Evolutionary conservation across 2,797 vertebrate species (phyloP), one percentile per base, ranked within the genome.

Genomic region (Stomatorhinus walkeri): DNA sequence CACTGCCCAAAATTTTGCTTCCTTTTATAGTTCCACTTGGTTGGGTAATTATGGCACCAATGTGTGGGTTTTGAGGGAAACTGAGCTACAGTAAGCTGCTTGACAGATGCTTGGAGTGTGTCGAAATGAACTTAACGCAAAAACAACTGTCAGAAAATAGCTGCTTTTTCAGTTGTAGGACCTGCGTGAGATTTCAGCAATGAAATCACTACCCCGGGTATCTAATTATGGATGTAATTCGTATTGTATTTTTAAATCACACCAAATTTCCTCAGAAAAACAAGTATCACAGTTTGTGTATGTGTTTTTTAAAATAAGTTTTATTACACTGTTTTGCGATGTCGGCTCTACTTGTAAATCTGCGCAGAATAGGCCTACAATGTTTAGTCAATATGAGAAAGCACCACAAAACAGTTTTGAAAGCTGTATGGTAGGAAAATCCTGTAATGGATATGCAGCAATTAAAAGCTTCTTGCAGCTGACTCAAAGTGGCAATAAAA

Each of bases 401-500:
- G 16, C 14, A 14, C 52, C 49, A 10, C 49, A 8, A 51, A 36
- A 89, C 72, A 46, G 4, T 79, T 56, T 59, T 49, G 49, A 36
- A 52, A 16, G 36, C 36, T 72, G 22, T n/a, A 56, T 49, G 28
- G 16, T 64, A 46, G 72, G 46, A 85, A 85, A 48, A 22, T 51
- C 9, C 19, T 89, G 83, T 68, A 89, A 89, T 89, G 54, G 81
- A 46, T 48, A 48, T 22, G 14, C 28, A 54, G 49, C 84, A 89
- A 76, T 89, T 86, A 86, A 89, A 86, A 85, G 28, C 22, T 49
- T 84, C 43, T 56, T 52, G 24, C 64, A 24, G 61, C 61, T 68
- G 32, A 72, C 28, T 54, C 59, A 90, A 48, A 87, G 89, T 36
- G 52, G 89, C 89, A 89, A 48, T 92, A 90, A 92, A 92, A 88